Conservation (phyloP, 2,113 vertebrate genomes). For the Cheirogaleus medius region DNA sequence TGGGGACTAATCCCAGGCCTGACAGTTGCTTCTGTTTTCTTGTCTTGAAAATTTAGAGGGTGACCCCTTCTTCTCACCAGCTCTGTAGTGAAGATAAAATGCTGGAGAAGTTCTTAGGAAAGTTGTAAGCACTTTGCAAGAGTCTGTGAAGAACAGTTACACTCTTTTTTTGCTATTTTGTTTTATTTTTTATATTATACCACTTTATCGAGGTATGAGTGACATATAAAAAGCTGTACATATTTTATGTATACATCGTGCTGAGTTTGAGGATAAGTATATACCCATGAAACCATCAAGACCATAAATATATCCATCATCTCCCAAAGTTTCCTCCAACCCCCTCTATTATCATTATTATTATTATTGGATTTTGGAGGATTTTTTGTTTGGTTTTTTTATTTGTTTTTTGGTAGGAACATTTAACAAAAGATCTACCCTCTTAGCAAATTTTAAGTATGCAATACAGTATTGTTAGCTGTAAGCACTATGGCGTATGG, state of each 20-base stretch:
- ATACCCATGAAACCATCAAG: background rate
- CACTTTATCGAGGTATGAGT: background rate
- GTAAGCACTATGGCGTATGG: background rate
- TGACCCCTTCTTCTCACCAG: background rate
- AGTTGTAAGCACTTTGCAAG: slow-evolving; percentile 7
- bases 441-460: background rate
- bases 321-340: background rate
- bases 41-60: background rate
- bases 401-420: background rate
- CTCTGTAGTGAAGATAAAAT: background rate
- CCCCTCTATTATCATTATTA: background rate
- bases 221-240: background rate
- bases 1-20: background rate
- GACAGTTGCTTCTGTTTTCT: background rate
- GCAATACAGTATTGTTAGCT: background rate
- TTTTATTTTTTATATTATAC: background rate
- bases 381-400: background rate
- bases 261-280: background rate
- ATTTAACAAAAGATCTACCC: background rate
- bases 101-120: background rate
- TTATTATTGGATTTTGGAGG: background rate
- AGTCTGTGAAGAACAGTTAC: background rate
- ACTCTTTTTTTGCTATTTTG: background rate
- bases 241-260: background rate
- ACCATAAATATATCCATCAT: background rate